These are phyloP conservation scores for Apus apus DNA, from an alignment of 2,113 vertebrate species.

Conservation along the genomic window DNA sequence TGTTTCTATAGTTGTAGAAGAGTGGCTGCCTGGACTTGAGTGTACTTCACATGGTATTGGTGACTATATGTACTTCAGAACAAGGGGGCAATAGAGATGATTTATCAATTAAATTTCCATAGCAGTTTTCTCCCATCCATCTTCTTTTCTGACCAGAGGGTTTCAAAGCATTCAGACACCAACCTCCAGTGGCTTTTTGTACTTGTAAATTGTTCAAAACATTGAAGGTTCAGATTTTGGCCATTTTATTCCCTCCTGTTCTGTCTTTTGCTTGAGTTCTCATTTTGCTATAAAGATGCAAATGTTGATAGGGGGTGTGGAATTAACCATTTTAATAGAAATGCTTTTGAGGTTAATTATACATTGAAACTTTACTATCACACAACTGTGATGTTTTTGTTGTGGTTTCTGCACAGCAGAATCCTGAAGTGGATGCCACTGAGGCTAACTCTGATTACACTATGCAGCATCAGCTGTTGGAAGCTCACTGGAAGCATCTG, in stretches of 20 bases:
- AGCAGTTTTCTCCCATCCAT: neutral
- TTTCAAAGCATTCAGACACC: neutral
- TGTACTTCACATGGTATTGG: neutral
- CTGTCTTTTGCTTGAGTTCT: neutral
- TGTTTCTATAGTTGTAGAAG: neutral
- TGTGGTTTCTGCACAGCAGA: neutral
- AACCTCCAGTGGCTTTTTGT: neutral
- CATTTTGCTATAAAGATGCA: neutral
- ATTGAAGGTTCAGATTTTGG: neutral
- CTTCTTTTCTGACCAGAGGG: neutral
- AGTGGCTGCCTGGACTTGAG: neutral
- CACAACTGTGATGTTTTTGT: neutral
- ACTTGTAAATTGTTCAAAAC: neutral
- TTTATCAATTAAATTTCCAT: neutral
- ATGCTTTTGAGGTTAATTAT: neutral
- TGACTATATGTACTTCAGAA: neutral
- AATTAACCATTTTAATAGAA: neutral
- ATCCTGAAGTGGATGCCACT: neutral
- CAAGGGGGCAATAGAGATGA: neutral
- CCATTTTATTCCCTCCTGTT: neutral
- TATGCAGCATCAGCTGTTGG: neutral
- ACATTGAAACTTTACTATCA: neutral
- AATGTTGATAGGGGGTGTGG: neutral
- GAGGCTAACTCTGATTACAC: neutral
- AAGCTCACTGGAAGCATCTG: neutral